Base-by-base conservation (phyloP, 2,888 invertebrate species). In the Erebia epiphron region DNA sequence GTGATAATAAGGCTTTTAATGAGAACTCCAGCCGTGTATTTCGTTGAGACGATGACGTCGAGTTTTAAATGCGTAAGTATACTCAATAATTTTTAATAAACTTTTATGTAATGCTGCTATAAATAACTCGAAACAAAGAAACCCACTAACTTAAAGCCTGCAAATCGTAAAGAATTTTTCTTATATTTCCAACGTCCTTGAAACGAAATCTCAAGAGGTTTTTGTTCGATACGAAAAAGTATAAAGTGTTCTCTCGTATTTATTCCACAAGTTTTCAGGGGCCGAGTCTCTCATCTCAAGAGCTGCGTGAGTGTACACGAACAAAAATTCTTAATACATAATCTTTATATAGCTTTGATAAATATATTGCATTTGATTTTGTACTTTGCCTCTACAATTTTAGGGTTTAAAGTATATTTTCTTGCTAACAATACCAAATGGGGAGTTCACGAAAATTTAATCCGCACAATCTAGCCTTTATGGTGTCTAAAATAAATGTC, bases 241-340 rank as follows among this genome's bases (percentile, higher is more conserved):
- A 70, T 71, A 75, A 75, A 76, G 75, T 71, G 72, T 56, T 58
- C 67, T 68, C 67, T 66, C 69, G 73, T 69, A 73, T 75, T 75
- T 71, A 70, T 75, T 72, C 67, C 70, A 67, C 58, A 74, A 72
- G 65, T 72, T 74, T 76, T 72, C 72, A 81, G 82, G 80, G 80
- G 81, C 80, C 82, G 82, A 83, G 81, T 82, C 82, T 84, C 88
- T 88, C 85, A 83, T 86, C 85, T 86, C 82, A 82, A 88, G 87
- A 84, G 83, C 83, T 82, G 79, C 81, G 77, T 79, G 82, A 84
- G 84, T 83, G 85, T 80, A 83, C 80, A 83, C 81, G 83, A 84
- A 83, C 79, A 82, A 82, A 83, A 85, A 79, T 80, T 79, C 78
- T 78, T 77, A 35, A 80, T 79, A 78, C 79, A 67, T 16, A 70